These are phyloP conservation scores for Sebastes cheni DNA, from an alignment of 2,797 vertebrate genomes.

Conservation along the genomic window DNA sequence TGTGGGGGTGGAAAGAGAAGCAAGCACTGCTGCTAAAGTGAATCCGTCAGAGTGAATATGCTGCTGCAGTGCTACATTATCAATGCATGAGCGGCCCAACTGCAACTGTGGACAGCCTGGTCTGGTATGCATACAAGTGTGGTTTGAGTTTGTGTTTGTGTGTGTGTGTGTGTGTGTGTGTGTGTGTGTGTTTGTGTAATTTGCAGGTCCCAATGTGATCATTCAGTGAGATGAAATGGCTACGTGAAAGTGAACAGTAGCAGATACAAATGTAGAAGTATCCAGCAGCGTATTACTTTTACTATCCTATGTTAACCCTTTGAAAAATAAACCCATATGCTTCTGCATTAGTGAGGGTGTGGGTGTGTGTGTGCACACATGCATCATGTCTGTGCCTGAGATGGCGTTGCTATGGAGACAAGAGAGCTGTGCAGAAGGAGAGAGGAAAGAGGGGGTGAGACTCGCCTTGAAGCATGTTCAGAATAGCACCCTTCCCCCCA, in stretches of 20 bases:
- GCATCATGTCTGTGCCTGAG: slow-evolving; percentile 45
- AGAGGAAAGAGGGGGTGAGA: slow-evolving; percentile 19
- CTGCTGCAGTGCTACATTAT: slow-evolving; percentile 62
- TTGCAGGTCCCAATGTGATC: not conserved
- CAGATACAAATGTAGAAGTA: slow-evolving; percentile 7
- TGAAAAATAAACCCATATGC: slow-evolving; percentile 21
- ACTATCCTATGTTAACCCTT: not conserved
- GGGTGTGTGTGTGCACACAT: slow-evolving; percentile 22
- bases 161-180: not conserved
- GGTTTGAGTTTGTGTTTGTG: not conserved
- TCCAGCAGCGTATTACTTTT: not conserved
- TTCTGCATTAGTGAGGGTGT: not conserved
- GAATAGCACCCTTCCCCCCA: slow-evolving; percentile 68
- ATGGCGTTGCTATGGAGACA: slow-evolving; percentile 75
- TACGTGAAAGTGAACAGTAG: not conserved
- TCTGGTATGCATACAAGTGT: not conserved
- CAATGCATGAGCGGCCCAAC: slow-evolving; percentile 52
- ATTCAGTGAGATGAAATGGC: not conserved
- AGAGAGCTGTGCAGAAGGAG: slow-evolving; percentile 57
- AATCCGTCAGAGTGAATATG: slow-evolving; percentile 58
- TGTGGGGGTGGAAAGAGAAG: slow-evolving; percentile 48
- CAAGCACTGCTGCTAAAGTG: slow-evolving; percentile 41
- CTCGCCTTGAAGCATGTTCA: slow-evolving; percentile 65
- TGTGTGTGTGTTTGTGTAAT: not conserved
- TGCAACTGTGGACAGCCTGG: slow-evolving; percentile 9